Conservation (phyloP, 2,797 vertebrate species). For the Rachycentron canadum region DNA sequence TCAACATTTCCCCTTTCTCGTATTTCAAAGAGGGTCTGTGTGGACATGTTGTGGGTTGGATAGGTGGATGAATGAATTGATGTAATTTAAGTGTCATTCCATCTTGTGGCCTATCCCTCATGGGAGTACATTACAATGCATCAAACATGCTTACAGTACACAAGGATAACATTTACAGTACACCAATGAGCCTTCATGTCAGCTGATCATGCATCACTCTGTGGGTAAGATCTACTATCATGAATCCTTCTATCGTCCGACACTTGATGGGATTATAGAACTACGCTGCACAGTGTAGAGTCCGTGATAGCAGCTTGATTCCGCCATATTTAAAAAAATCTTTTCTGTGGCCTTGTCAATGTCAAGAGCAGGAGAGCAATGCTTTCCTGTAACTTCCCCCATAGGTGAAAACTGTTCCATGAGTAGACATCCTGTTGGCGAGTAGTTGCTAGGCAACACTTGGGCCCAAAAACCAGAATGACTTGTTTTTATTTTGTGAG, state of each 20-base stretch:
- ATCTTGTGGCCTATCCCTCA: not conserved
- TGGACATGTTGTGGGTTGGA: not conserved
- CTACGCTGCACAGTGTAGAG: not conserved
- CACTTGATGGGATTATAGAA: not conserved
- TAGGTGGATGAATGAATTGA: not conserved
- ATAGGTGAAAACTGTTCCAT: not conserved
- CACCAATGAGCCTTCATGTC: not conserved
- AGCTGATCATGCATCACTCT: not conserved
- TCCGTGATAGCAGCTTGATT: not conserved
- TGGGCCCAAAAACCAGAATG: not conserved
- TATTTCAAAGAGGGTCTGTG: not conserved
- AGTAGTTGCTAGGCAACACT: not conserved
- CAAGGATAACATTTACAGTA: slow-evolving; percentile 11
- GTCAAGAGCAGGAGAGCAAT: not conserved
- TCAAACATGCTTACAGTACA: slow-evolving; percentile 12
- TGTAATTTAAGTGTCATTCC: not conserved
- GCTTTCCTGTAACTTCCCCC: slow-evolving; percentile 4
- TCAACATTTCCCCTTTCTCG: not conserved
- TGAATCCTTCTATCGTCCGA: not conserved
- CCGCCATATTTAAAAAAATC: not conserved
- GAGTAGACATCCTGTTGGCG: not conserved
- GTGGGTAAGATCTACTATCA: not conserved
- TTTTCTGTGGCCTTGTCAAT: not conserved
- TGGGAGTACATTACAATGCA: slow-evolving; percentile 7
- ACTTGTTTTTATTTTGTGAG: slow-evolving; percentile 4